Percentiles rank a stretch among this genome's conserved stretches.
Evolutionary conservation across 2,113 vertebrate species (phyloP).

Genomic region (Podocnemis expansa): DNA sequence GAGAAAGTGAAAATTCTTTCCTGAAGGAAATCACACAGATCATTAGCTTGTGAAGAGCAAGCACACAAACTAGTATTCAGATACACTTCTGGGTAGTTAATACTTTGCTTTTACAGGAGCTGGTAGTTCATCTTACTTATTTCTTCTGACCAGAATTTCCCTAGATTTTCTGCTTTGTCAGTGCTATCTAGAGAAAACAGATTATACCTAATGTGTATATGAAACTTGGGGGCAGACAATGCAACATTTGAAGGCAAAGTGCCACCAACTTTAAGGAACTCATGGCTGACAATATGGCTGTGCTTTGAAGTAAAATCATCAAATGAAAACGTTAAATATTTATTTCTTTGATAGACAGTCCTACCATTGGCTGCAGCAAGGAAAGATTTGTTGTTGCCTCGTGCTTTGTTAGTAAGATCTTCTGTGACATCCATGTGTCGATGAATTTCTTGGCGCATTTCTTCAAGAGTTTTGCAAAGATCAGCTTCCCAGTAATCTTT

Average conservation of each 20-base stretch:
- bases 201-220: not conserved
- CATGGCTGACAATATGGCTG: too few species aligned
- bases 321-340: not conserved
- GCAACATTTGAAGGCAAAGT: not conserved
- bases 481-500: constrained; percentile 95
- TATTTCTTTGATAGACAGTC: not conserved
- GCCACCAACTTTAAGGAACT: too few species aligned
- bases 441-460: constrained; percentile 92
- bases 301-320: not conserved
- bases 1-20: not conserved
- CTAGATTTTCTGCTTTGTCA: not conserved
- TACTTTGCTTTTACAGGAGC: not conserved
- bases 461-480: constrained; percentile 89
- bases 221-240: not conserved
- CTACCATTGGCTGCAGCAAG: constrained; percentile 92
- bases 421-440: constrained; percentile 96
- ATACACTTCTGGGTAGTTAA: not conserved
- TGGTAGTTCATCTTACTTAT: not conserved
- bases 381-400: constrained; percentile 92
- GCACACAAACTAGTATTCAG: not conserved
- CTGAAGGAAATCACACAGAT: not conserved
- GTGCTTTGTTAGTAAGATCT: constrained; percentile 95
- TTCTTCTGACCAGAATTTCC: not conserved
- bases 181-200: not conserved
- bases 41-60: not conserved